These are phyloP conservation scores for Caenorhabditis sp. DNA, from an alignment of 2,888 invertebrate genomes.

Conservation along the genomic window DNA sequence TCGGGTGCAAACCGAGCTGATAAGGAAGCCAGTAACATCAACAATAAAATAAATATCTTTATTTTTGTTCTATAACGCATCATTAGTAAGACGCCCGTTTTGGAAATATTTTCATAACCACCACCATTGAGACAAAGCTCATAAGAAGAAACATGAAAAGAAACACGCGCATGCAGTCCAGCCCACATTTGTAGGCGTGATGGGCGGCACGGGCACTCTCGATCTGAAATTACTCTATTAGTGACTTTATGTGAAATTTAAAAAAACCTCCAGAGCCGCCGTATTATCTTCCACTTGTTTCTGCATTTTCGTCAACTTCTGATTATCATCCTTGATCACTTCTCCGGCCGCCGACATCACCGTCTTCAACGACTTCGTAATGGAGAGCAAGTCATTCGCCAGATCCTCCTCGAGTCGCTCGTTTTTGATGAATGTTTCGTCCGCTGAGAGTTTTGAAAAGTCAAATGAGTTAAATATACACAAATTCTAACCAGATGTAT, in stretches of 20 bases:
- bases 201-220: constrained; percentile 76
- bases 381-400: constrained; percentile 93
- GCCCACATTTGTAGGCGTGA: constrained; percentile 79
- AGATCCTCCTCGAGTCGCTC: constrained; percentile 93
- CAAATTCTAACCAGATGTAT: constrained; percentile 33
- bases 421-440: constrained; percentile 91
- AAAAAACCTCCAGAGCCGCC: constrained; percentile 71
- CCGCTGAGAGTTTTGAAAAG: constrained; percentile 82
- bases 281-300: constrained; percentile 73
- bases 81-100: constrained; percentile 60
- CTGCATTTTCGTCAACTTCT: constrained; percentile 75
- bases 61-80: neutral
- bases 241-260: too few species aligned
- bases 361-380: constrained; percentile 92
- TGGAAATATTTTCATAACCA: constrained; percentile 75
- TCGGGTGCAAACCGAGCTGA: neutral
- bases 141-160: constrained; percentile 77
- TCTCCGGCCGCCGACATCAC: constrained; percentile 93
- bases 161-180: constrained; percentile 79
- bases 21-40: neutral
- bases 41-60: constrained; percentile 6
- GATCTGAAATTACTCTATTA: constrained; percentile 56
- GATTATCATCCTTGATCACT: constrained; percentile 92
- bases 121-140: constrained; percentile 73
- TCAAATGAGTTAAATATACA: neutral